Evolutionary conservation across 2,797 vertebrate genomes (phyloP), one percentile per base, ranked within the genome.

Genomic region (Melanotaenia pygmaea): DNA sequence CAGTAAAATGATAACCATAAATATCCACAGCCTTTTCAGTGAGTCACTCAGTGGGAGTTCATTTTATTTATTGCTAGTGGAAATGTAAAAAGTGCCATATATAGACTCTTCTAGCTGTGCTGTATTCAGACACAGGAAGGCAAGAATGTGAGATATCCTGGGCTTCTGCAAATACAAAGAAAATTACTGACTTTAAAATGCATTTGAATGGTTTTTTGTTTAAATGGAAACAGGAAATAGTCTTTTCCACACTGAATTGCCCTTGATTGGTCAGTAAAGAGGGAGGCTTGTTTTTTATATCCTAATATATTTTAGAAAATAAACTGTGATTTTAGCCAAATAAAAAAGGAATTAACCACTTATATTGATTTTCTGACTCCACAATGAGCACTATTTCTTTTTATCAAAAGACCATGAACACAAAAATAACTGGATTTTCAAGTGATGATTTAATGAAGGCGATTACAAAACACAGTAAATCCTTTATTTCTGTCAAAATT

Each of bases 41-140:
- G 60, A 81, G 67, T 65, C 76, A 76, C 70, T 84, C 32, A 59
- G 70, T 54, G 16, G 56, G 59, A 73, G 64, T 74, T 76, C 3
- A 54, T 71, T 78, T 83, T 71, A 85, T 86, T 82, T 50, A 50
- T 50, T 78, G 66, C 76, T 3, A 70, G 16, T 81, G 37, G 59
- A 80, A 81, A 77, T 67, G 51, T 59, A 60, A 20, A 70, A 79
- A 79, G 72, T 80, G 74, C 60, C 74, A 72, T 70, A 76, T 54
- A 67, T 77, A 60, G 34, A 80, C 64, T 76, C 68, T 59, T 43
- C 71, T 62, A 72, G 63, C 71, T 58, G 20, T 64, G 37, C 70
- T 72, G 38, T 37, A 58, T 28, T 43, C 81, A 67, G 59, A 64
- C 38, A n/a, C 11, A 30, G 34, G 24, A 53, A 65, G 51, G 47